These are phyloP conservation scores for Notodonta ziczac DNA, from an alignment of 2,888 invertebrate species.

Conservation along the genomic window DNA sequence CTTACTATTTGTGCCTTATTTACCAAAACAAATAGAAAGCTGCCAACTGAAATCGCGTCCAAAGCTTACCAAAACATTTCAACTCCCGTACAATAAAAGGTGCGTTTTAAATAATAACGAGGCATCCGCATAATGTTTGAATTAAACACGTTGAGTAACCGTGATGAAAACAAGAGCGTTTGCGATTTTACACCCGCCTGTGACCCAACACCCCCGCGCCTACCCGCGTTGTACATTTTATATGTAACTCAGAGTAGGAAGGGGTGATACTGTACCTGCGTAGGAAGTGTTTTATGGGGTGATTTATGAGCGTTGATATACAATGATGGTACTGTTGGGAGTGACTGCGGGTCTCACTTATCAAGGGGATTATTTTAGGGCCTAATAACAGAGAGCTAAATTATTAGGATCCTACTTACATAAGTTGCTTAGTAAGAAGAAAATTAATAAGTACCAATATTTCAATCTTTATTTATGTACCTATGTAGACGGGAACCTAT, in stretches of 20 bases:
- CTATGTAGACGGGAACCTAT: no score
- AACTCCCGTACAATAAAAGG: slow-evolving; percentile 24
- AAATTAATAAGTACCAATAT: no score
- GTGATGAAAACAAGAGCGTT: slow-evolving; percentile 47
- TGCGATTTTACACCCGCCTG: slow-evolving; percentile 40
- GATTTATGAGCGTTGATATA: slow-evolving; percentile 5
- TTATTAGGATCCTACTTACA: no score
- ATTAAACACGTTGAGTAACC: slow-evolving; percentile 48
- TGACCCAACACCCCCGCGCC: slow-evolving; percentile 27
- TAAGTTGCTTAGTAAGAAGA: no score
- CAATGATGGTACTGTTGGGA: not conserved
- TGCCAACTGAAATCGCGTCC: no score
- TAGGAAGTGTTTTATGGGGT: slow-evolving; percentile 4
- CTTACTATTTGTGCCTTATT: no score
- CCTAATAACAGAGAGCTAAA: no score
- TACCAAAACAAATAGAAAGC: no score
- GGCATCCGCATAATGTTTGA: slow-evolving; percentile 40
- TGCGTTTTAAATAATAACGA: slow-evolving; percentile 47
- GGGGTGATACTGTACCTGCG: not conserved
- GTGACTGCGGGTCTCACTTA: slow-evolving; percentile 2
- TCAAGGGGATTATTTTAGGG: slow-evolving; percentile 1
- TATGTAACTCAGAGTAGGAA: slow-evolving; percentile 7
- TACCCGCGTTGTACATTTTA: slow-evolving; percentile 21
- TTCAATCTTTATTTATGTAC: no score
- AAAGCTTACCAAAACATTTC: slow-evolving; percentile 19